A percentile compares a stretch with the other conserved stretches of the same genome.
Conservation (phyloP, 2,113 vertebrate species). For the Oceanites oceanicus region DNA sequence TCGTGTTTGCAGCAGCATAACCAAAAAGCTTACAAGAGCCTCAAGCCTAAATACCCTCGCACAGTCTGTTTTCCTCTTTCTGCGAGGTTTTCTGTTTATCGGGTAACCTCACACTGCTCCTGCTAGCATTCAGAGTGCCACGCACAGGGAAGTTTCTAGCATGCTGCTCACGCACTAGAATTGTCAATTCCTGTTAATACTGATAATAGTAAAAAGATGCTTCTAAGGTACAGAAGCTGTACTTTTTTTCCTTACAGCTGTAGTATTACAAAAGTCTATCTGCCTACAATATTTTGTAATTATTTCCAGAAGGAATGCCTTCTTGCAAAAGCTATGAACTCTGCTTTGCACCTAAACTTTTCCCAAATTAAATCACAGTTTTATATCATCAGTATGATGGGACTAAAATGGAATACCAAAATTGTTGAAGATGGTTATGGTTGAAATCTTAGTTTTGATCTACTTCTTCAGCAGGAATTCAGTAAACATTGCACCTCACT, state of each 20-base stretch:
- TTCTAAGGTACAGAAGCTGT: not conserved
- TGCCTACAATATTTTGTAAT: not conserved
- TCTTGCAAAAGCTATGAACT: not conserved
- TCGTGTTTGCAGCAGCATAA: not conserved
- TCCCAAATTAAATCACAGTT: not conserved
- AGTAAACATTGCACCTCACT: not conserved
- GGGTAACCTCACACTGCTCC: not conserved
- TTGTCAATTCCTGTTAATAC: not conserved
- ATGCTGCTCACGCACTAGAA: not conserved
- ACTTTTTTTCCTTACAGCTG: not conserved
- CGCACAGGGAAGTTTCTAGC: not conserved
- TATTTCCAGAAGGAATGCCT: not conserved
- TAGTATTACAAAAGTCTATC: not conserved
- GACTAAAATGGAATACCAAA: not conserved
- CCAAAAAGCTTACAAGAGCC: not conserved
- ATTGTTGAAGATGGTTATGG: not conserved
- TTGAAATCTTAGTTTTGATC: not conserved
- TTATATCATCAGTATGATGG: not conserved
- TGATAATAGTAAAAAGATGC: not conserved
- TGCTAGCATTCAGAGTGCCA: not conserved
- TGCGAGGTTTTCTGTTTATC: not conserved
- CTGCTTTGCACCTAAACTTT: not conserved
- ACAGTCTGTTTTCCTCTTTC: not conserved
- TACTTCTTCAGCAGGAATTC: not conserved
- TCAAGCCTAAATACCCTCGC: not conserved